These are phyloP conservation scores for Hycleus cichorii DNA, from an alignment of 1,140 invertebrate genomes.

Conservation along the genomic window DNA sequence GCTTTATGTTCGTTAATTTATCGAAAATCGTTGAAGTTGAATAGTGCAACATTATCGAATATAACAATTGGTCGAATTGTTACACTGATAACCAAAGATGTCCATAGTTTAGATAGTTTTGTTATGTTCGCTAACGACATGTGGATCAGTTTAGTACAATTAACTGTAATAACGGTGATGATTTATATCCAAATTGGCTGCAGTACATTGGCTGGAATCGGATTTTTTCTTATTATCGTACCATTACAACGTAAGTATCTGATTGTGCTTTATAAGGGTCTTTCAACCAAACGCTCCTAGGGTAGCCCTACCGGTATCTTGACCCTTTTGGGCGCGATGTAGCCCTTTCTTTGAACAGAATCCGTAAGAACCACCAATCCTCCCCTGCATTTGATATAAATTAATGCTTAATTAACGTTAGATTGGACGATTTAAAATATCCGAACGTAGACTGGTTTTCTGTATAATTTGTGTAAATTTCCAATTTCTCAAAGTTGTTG, in stretches of 20 bases:
- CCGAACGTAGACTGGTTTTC: too few relatives aligned
- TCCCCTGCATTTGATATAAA: too few relatives aligned
- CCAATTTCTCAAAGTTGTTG: too few relatives aligned
- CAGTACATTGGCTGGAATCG: conserved; percentile 52
- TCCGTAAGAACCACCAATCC: too few relatives aligned
- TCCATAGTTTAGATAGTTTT: conserved; percentile 60
- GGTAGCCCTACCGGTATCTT: too few relatives aligned
- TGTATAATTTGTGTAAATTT: too few relatives aligned
- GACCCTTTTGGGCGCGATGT: too few relatives aligned
- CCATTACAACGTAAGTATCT: conserved; percentile 6
- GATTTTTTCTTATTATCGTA: conserved; percentile 2
- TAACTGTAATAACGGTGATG: conserved; percentile 63
- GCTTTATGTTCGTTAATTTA: conserved; percentile 72
- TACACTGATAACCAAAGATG: conserved; percentile 85
- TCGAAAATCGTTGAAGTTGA: conserved; percentile 66
- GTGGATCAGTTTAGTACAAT: conserved; percentile 73
- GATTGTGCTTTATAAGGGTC: neutral
- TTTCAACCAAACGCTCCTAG: too few relatives aligned
- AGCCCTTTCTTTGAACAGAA: too few relatives aligned
- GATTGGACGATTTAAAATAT: too few relatives aligned
- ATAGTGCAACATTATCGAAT: conserved; percentile 61
- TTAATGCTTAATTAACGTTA: too few relatives aligned
- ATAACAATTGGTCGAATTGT: conserved; percentile 81
- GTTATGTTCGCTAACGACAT: conserved; percentile 63
- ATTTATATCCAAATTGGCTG: conserved; percentile 66